Evolutionary conservation across 2,888 invertebrate genomes (phyloP).

Genomic region (Sympetrum striolatum): DNA sequence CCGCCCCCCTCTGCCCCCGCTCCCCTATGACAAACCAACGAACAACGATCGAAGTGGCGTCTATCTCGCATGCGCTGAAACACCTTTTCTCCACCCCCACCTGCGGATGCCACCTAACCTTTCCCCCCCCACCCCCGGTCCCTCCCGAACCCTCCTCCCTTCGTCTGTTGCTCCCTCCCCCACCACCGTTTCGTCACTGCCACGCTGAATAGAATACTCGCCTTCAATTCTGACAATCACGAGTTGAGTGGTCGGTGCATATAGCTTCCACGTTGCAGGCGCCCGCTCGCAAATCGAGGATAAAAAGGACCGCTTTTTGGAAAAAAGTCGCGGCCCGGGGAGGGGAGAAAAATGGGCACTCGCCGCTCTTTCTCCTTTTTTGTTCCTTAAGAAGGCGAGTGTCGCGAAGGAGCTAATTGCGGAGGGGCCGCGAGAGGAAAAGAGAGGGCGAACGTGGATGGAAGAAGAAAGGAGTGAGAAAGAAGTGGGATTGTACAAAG

Average conservation of each 20-base stretch:
- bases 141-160: not conserved
- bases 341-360: not conserved
- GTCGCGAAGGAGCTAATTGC: not conserved
- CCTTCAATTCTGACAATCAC: slow-evolving; percentile 33
- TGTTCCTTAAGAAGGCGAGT: not conserved
- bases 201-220: slow-evolving; percentile 10
- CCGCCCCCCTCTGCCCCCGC: not conserved
- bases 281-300: not conserved
- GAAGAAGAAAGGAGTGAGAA: too few relatives aligned
- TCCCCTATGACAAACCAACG: slow-evolving; percentile 17
- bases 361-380: not conserved
- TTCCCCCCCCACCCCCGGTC: not conserved
- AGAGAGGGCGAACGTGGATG: too few relatives aligned
- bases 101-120: not conserved
- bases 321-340: not conserved
- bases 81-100: not conserved
- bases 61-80: slow-evolving; percentile 37
- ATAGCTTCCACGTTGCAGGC: slow-evolving; percentile 24
- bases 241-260: slow-evolving; percentile 23
- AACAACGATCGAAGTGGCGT: slow-evolving; percentile 40
- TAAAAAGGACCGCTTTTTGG: not conserved
- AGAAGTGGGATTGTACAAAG: too few relatives aligned
- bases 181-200: not conserved
- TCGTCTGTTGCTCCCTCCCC: not conserved
- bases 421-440: not conserved